Evolutionary conservation across 2,888 invertebrate genomes (phyloP).

Genomic region (Zaprionus bogoriensis): DNA sequence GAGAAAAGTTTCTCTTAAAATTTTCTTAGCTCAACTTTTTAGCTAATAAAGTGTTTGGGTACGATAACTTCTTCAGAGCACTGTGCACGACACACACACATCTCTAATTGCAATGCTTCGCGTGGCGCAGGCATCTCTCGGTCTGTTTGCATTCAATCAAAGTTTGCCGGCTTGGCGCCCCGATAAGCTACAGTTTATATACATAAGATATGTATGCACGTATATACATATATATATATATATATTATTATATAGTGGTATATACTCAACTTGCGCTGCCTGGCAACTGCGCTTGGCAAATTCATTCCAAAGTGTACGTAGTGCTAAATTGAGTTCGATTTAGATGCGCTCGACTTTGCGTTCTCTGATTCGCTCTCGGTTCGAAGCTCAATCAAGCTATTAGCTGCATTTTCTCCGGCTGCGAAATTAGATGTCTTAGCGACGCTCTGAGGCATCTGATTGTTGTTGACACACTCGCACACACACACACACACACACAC

Average conservation of each 20-base stretch:
- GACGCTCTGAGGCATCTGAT: slow-evolving; percentile 8
- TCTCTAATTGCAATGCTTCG: slow-evolving; percentile 9
- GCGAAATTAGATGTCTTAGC: slow-evolving; percentile 18
- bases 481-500: no score
- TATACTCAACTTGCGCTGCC: slow-evolving; percentile 12
- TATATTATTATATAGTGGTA: background rate
- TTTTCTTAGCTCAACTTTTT: no score
- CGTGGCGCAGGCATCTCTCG: slow-evolving; percentile 14
- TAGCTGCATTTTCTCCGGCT: slow-evolving; percentile 1
- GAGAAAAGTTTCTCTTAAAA: no score
- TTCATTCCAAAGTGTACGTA: slow-evolving; percentile 39
- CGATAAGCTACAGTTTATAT: slow-evolving; percentile 11
- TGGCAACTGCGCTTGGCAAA: slow-evolving; percentile 20
- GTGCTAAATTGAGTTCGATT: slow-evolving; percentile 33
- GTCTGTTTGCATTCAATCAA: slow-evolving; percentile 56
- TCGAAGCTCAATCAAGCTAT: background rate
- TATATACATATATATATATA: background rate
- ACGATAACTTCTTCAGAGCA: background rate
- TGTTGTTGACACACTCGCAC: slow-evolving; percentile 50
- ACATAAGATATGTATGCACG: background rate
- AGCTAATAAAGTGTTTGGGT: no score
- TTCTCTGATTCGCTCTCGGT: background rate
- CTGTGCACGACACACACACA: background rate
- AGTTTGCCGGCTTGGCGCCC: slow-evolving; percentile 36
- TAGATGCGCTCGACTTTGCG: background rate